Evolutionary conservation across 2,113 vertebrate species (phyloP).

Genomic region (Heterocephalus glaber): DNA sequence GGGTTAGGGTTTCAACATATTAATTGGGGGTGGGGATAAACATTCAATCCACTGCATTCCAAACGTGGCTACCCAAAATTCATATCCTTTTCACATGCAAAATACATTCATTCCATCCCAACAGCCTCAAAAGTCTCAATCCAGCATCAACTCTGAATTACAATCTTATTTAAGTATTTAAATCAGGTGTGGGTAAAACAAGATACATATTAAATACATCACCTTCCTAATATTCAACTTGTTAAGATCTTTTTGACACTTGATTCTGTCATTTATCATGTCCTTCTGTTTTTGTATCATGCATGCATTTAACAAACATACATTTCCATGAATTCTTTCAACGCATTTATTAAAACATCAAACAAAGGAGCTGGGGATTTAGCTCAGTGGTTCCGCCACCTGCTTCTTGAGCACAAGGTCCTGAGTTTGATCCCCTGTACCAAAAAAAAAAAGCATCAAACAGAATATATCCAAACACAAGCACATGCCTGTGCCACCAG

Average conservation of each 20-base stretch:
- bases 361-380: no score
- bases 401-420: no score
- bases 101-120: neutral
- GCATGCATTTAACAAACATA: constrained; percentile 35
- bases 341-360: constrained; percentile 23
- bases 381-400: no score
- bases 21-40: neutral
- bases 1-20: neutral
- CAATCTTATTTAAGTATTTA: neutral
- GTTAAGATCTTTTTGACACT: constrained; percentile 34
- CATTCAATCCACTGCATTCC: neutral
- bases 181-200: neutral
- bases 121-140: neutral
- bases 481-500: neutral
- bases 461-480: constrained; percentile 30
- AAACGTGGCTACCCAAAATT: neutral
- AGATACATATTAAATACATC: neutral
- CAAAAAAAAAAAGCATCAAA: constrained; percentile 37
- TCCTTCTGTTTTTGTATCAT: constrained; percentile 24
- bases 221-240: constrained; percentile 49
- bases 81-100: neutral
- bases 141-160: neutral
- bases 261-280: constrained; percentile 21
- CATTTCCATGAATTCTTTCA: neutral
- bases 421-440: no score